These are phyloP conservation scores for Conistra vaccinii DNA, from an alignment of 2,888 invertebrate species.

Conservation along the genomic window DNA sequence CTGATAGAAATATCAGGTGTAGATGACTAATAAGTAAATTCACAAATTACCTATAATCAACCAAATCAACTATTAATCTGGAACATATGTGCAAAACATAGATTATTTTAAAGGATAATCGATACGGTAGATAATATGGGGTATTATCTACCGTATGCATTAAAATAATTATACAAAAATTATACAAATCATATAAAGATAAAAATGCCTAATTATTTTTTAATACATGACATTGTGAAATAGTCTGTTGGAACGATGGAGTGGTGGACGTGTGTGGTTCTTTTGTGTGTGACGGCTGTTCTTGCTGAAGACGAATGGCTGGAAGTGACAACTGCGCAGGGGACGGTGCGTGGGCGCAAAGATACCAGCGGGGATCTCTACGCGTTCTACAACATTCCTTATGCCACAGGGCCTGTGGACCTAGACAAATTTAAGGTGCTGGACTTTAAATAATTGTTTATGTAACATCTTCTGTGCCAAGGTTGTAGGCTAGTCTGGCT, in stretches of 20 bases:
- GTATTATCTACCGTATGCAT: neutral
- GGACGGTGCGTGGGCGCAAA: constrained; percentile 56
- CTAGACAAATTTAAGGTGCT: constrained; percentile 72
- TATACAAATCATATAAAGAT: too few relatives aligned
- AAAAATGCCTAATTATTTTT: too few relatives aligned
- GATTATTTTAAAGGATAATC: neutral
- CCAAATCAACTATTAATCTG: neutral
- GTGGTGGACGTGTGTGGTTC: constrained; percentile 19
- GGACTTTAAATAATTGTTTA: neutral
- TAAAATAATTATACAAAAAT: neutral
- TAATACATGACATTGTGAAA: too few relatives aligned
- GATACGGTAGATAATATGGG: neutral
- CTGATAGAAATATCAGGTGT: neutral
- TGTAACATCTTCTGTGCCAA: neutral
- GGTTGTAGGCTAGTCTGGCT: neutral
- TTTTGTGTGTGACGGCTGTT: constrained; percentile 17
- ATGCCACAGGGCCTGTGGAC: constrained; percentile 74
- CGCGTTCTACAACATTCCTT: constrained; percentile 75
- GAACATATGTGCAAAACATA: neutral
- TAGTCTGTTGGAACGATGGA: too few relatives aligned
- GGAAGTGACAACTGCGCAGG: constrained; percentile 67
- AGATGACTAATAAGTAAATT: neutral
- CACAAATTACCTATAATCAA: neutral
- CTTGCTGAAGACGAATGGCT: constrained; percentile 46
- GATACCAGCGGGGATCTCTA: constrained; percentile 47